Percentiles rank a stretch among this genome's conserved stretches.
Conservation (phyloP, 1,140 invertebrate genomes). For the Drosophila albomicans region DNA sequence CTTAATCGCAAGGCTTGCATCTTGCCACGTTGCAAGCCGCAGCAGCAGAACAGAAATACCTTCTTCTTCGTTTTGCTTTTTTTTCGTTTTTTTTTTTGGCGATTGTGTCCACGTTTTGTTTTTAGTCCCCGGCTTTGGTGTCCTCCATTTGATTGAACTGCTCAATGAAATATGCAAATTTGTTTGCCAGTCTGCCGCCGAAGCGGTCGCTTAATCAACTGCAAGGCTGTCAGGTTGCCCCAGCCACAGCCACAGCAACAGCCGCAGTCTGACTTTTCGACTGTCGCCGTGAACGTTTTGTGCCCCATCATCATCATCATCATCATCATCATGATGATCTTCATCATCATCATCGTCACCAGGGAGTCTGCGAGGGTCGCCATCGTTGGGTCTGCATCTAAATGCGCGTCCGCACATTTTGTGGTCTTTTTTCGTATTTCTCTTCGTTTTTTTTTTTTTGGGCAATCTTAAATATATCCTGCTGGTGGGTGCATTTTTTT, state of each 20-base stretch:
- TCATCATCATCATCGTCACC: conserved; percentile 41
- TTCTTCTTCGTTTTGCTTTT: conserved; percentile 46
- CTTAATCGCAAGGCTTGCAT: conserved; percentile 77
- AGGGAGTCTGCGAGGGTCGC: conserved; percentile 39
- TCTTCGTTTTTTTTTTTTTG: conserved; percentile 54
- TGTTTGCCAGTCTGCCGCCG: conserved; percentile 53
- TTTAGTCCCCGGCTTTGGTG: conserved; percentile 57
- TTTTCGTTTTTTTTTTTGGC: conserved; percentile 9
- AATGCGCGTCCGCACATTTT: conserved; percentile 6
- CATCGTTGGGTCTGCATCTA: conserved; percentile 54
- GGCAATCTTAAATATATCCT: conserved; percentile 82
- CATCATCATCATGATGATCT: conserved; percentile 36
- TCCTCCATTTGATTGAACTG: conserved; percentile 84
- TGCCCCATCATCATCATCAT: conserved; percentile 37
- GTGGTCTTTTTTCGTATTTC: no score
- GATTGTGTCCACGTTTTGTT: conserved; percentile 54
- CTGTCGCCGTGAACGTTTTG: conserved; percentile 33
- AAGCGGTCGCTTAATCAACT: conserved; percentile 78
- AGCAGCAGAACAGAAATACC: conserved; percentile 18
- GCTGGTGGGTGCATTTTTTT: conserved; percentile 81
- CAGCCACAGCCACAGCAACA: no score
- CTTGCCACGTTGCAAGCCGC: conserved; percentile 56
- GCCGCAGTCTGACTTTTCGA: not conserved
- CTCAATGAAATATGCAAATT: conserved; percentile 84
- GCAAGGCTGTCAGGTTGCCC: conserved; percentile 51